Conservation (phyloP, 2,113 vertebrate species). For the Oxygymnocypris stewartii region DNA sequence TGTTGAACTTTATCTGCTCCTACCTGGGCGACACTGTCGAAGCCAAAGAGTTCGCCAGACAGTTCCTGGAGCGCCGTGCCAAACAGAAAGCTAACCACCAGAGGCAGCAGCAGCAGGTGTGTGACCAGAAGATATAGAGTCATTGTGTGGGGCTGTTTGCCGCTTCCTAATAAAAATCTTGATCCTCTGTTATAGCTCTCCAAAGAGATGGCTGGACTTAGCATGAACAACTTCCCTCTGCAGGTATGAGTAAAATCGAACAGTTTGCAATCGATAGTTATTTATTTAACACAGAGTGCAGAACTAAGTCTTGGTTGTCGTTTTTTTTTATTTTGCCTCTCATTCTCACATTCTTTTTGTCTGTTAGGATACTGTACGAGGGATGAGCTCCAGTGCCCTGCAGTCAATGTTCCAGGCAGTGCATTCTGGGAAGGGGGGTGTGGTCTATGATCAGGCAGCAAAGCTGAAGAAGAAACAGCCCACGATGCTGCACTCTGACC, state of each 20-base stretch:
- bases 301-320: background rate
- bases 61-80: conserved; percentile 92
- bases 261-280: too few relatives aligned
- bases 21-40: conserved; percentile 92
- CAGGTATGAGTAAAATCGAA: conserved; percentile 66
- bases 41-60: conserved; percentile 97
- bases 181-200: conserved; percentile 67
- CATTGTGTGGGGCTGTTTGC: background rate
- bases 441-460: conserved; percentile 82
- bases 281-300: background rate
- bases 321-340: too few relatives aligned
- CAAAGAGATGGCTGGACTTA: conserved; percentile 80
- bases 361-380: conserved; percentile 78
- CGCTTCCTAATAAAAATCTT: background rate
- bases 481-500: conserved; percentile 88
- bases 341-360: background rate
- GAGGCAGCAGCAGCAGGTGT: conserved; percentile 78
- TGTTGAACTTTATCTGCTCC: conserved; percentile 89
- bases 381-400: conserved; percentile 81
- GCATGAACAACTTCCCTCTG: conserved; percentile 82
- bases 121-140: background rate
- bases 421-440: conserved; percentile 82
- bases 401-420: conserved; percentile 87
- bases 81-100: conserved; percentile 95
- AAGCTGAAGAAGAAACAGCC: conserved; percentile 90